phyloP scores from a whole-genome alignment of 1,140 invertebrate genomes.

The Caenorhabditis briggsae region DNA sequence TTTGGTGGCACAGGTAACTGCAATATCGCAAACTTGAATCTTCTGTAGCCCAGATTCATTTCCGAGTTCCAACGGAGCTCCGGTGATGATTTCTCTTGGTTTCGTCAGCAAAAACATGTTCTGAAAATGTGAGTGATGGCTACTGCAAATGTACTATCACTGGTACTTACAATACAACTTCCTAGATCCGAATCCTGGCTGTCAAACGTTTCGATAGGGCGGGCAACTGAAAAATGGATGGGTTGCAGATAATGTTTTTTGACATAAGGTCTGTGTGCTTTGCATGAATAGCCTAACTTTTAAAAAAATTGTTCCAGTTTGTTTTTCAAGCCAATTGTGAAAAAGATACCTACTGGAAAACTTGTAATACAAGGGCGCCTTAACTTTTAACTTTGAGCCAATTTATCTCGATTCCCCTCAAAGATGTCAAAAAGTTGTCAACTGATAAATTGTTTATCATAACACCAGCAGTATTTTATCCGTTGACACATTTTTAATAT shows the following conservation, averaged over 20 bases:
- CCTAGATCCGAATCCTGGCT: conserved; percentile 8
- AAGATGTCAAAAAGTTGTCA: no score
- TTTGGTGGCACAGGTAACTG: conserved; percentile 28
- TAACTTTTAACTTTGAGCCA: no score
- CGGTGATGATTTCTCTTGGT: conserved; percentile 20
- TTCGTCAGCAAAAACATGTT: conserved; percentile 16
- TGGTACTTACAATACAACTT: conserved; percentile 10
- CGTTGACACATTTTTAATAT: no score
- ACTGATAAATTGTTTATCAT: no score
- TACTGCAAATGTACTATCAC: no score
- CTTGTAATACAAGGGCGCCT: no score
- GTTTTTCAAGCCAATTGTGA: no score
- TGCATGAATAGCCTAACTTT: no score
- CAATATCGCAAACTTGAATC: conserved; percentile 19
- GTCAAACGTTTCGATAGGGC: conserved; percentile 29
- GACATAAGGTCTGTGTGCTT: neutral
- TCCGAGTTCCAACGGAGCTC: conserved; percentile 33
- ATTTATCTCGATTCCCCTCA: neutral
- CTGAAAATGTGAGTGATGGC: neutral
- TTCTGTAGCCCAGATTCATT: conserved; percentile 3
- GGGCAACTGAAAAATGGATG: conserved; percentile 26
- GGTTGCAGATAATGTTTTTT: no score
- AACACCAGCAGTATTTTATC: no score
- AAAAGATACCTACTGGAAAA: no score
- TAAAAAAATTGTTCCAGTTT: no score